phyloP scores from a whole-genome alignment of 2,797 vertebrate genomes.

The Enteromius viviparus region DNA sequence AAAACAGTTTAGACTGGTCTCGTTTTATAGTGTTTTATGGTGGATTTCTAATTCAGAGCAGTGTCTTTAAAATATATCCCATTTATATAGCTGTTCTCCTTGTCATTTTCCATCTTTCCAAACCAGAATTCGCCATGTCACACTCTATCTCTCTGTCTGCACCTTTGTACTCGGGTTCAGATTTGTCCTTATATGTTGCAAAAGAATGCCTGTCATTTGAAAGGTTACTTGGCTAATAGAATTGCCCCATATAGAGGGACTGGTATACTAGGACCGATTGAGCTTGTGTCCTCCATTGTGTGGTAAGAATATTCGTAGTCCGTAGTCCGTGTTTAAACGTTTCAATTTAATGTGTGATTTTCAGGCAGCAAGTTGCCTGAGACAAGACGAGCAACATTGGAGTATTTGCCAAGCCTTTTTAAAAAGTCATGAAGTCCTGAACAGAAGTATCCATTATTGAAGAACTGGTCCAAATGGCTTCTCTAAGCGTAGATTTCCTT shows the following conservation, averaged over 20 bases:
- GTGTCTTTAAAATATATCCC: not conserved
- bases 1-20: not conserved
- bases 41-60: not conserved
- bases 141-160: constrained; percentile 32
- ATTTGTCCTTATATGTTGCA: constrained; percentile 69
- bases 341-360: constrained; percentile 40
- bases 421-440: constrained; percentile 49
- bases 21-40: not conserved
- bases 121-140: constrained; percentile 3
- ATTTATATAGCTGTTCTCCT: not conserved
- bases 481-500: not conserved
- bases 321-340: constrained; percentile 17
- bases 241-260: constrained; percentile 45
- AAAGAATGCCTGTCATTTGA: constrained; percentile 63
- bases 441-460: constrained; percentile 53
- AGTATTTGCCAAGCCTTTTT: constrained; percentile 50
- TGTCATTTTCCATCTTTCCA: constrained; percentile 19
- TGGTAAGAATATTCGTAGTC: constrained; percentile 39
- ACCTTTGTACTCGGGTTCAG: constrained; percentile 40
- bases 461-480: constrained; percentile 20
- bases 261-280: constrained; percentile 53
- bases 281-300: constrained; percentile 42
- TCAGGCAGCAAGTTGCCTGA: not conserved
- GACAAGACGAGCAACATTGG: constrained; percentile 34
- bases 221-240: constrained; percentile 67